Evolutionary conservation across 2,113 vertebrate species (phyloP).

Genomic region (Ciconia maguari): DNA sequence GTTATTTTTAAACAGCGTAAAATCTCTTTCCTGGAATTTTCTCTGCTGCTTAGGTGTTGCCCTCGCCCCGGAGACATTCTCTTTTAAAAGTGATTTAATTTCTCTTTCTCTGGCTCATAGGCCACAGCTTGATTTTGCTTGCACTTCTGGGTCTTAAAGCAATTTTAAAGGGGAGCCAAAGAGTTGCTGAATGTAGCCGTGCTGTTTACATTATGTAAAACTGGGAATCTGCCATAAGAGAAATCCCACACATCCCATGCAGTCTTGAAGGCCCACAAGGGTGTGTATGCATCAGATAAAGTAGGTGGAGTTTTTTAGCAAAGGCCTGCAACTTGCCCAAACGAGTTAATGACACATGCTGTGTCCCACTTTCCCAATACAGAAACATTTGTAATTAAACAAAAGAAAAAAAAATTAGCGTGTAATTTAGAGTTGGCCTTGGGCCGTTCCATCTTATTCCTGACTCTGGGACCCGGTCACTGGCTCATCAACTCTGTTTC

Average conservation of each 20-base stretch:
- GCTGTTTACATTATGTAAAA: slow-evolving; percentile 48
- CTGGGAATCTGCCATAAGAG: slow-evolving; percentile 39
- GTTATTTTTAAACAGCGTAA: neutral
- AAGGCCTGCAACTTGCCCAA: slow-evolving; percentile 35
- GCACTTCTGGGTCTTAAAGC: neutral
- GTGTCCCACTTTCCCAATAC: slow-evolving; percentile 52
- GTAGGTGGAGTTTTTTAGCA: slow-evolving; percentile 20
- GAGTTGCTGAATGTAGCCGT: neutral
- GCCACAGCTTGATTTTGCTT: neutral
- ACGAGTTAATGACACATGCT: slow-evolving; percentile 41
- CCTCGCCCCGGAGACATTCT: neutral
- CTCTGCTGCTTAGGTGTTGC: neutral
- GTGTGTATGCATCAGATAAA: slow-evolving; percentile 46
- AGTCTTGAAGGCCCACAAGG: slow-evolving; percentile 1
- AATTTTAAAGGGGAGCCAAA: neutral
- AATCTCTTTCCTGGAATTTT: neutral
- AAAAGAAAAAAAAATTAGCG: neutral
- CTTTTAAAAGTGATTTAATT: neutral
- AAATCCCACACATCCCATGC: slow-evolving; percentile 49
- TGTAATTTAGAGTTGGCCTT: slow-evolving; percentile 34
- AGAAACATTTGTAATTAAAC: slow-evolving; percentile 47
- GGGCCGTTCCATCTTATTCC: neutral
- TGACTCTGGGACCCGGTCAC: neutral
- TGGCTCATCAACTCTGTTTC: neutral
- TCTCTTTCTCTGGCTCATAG: neutral